Base-by-base conservation (phyloP, 2,797 vertebrate species). In the Tenualosa ilisha region DNA sequence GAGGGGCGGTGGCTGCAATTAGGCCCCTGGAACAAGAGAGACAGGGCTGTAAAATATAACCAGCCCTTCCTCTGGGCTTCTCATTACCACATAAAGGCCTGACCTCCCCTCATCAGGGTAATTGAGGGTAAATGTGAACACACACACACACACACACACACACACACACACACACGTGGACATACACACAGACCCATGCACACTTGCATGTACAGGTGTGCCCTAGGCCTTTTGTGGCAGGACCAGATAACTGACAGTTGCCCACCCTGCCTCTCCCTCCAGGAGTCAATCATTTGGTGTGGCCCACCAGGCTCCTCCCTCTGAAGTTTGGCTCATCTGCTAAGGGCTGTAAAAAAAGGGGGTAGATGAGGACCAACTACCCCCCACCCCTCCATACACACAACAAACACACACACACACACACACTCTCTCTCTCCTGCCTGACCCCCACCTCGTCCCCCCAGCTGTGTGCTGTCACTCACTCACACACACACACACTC, bases 251-350 rank as follows among this genome's bases (percentile, higher is more conserved):
- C 83, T 92, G 91, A 93, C 91, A 90, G 89, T 59, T 91, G 89
- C 87, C 92, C 88, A 54, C 89, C 90, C 90, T 82, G 79, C 15
- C n/a, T 11, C 81, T 89, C 87, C 91, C 91, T 88, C 86, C 24
- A 86, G 87, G 84, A 5, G 68, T 90, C 90, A 90, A 83, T 91
- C 91, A 93, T 49, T 83, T 87, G 83, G 63, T 85, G 87, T 65
- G 72, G 53, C 81, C 79, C 4, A 50, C 81, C 86, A 1, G 3
- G 88, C 89, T 88, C 88, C 91, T 46, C 88, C 87, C 84, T 85
- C 81, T 79, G 37, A 87, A 86, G 88, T 84, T 89, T 89, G 82
- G 82, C 89, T 93, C 88, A 89, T 93, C 89, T 94, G 89, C 92
- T 92, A n/a, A 7, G 24, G 87, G 89, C 87, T 51, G 89, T 92